These are phyloP conservation scores for Mus musculus DNA, from an alignment of 2,113 vertebrate species.

Conservation along the genomic window DNA sequence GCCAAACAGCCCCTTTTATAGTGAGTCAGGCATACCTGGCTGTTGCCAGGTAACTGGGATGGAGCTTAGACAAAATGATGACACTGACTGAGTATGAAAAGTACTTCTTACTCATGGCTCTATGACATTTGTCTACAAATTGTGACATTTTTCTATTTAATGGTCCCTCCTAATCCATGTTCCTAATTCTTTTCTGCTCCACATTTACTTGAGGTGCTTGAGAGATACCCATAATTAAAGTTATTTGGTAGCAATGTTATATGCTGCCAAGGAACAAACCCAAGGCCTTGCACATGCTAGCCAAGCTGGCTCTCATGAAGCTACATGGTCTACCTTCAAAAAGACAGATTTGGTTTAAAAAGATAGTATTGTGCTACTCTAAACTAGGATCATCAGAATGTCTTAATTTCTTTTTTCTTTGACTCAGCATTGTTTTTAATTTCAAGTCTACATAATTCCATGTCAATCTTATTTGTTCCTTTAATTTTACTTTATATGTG, in stretches of 20 bases:
- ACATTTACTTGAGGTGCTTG: not conserved
- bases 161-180: not conserved
- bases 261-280: not conserved
- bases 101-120: not conserved
- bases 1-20: too few species aligned
- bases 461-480: not conserved
- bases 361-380: not conserved
- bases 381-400: not conserved
- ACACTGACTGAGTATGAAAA: not conserved
- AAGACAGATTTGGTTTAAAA: slow-evolving; percentile 12
- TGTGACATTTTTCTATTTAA: not conserved
- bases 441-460: not conserved
- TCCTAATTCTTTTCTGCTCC: not conserved
- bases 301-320: not conserved
- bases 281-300: not conserved
- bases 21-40: too few species aligned
- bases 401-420: not conserved
- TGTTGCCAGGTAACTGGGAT: too few species aligned
- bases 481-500: not conserved
- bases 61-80: too few species aligned
- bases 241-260: not conserved
- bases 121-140: not conserved
- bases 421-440: not conserved
- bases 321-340: not conserved
- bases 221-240: not conserved